Evolutionary conservation across 2,888 invertebrate species (phyloP).

Genomic region (Leptinotarsa tumamoca): DNA sequence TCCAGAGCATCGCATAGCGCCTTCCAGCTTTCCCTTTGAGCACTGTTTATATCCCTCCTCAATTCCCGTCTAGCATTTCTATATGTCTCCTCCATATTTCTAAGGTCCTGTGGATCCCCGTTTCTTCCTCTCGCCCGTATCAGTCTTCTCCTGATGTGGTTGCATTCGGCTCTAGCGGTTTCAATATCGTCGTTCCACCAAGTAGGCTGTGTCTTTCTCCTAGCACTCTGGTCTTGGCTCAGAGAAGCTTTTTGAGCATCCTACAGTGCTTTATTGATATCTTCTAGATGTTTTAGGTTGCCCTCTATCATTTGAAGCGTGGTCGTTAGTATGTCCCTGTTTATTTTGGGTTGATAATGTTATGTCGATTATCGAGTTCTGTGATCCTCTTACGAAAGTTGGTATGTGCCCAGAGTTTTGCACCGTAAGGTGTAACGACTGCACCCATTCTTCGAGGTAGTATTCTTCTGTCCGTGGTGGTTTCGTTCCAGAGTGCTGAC

Average conservation of each 20-base stretch:
- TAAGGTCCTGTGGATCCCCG: background rate
- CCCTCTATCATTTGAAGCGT: too few species aligned
- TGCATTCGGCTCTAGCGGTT: background rate
- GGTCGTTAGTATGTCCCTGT: too few species aligned
- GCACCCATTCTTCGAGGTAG: background rate
- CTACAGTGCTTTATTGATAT: too few species aligned
- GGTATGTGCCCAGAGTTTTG: slow-evolving; percentile 1
- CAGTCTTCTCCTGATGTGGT: background rate
- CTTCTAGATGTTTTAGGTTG: too few species aligned
- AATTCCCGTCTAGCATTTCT: too few species aligned
- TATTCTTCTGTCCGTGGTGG: background rate
- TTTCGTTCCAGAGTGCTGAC: background rate
- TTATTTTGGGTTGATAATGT: too few species aligned
- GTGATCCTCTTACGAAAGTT: slow-evolving; percentile 20
- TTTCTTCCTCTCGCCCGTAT: background rate
- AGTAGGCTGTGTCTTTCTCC: background rate
- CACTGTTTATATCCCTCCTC: too few species aligned
- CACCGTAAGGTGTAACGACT: background rate
- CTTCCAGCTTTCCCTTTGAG: too few species aligned
- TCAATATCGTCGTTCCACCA: background rate
- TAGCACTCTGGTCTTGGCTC: background rate
- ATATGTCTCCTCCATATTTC: too few species aligned
- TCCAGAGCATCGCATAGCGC: too few species aligned
- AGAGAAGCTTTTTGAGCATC: too few species aligned
- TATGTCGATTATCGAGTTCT: slow-evolving; percentile 8